These are phyloP conservation scores for Passerina amoena DNA, from an alignment of 2,113 vertebrate genomes.

Conservation along the genomic window DNA sequence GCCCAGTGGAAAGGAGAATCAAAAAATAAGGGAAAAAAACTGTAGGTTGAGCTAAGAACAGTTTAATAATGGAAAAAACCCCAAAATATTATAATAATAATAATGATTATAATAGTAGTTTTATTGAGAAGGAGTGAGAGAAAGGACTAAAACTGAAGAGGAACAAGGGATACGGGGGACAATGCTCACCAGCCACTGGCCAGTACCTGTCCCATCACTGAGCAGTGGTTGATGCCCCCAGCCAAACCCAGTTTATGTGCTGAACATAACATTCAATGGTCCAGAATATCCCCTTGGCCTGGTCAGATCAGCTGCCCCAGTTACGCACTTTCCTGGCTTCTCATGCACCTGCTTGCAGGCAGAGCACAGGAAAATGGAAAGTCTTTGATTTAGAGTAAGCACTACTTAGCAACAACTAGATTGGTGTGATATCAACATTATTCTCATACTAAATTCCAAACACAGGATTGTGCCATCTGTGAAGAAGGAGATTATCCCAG, in stretches of 20 bases:
- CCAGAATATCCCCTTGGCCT: background rate
- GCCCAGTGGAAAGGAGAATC: background rate
- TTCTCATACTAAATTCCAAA: background rate
- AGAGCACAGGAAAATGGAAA: background rate
- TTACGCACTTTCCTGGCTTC: background rate
- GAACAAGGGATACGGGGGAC: background rate
- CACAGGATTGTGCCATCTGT: background rate
- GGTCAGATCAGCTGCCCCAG: background rate
- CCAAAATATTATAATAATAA: background rate
- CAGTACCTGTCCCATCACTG: fast-evolving
- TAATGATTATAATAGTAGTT: background rate
- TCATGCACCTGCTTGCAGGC: background rate
- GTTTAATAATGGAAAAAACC: background rate
- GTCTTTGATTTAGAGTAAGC: background rate
- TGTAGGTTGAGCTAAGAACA: background rate
- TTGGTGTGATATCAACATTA: background rate
- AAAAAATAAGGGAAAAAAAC: background rate
- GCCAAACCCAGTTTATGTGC: background rate
- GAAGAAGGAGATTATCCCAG: background rate
- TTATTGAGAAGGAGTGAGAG: background rate
- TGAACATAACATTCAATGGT: background rate
- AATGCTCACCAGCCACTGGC: background rate
- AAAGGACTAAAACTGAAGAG: background rate
- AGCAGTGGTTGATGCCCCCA: background rate
- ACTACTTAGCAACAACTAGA: background rate